Percentiles rank a stretch among this genome's conserved stretches.
These are phyloP conservation scores for Spinus olivaceus DNA, from an alignment of 2,797 vertebrate species.

Conservation along the genomic window DNA sequence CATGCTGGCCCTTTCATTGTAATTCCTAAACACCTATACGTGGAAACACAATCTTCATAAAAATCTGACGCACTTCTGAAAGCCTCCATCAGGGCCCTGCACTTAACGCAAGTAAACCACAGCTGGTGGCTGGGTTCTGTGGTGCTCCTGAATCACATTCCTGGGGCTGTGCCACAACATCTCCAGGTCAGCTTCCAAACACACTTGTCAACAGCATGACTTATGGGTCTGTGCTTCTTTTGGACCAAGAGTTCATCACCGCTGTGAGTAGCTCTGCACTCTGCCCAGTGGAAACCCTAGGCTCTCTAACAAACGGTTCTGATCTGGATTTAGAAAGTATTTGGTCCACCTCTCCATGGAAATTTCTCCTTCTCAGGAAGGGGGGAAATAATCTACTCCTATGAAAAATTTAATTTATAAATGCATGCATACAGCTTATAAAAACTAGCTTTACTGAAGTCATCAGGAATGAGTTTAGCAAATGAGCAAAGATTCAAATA, in stretches of 20 bases:
- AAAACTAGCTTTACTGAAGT: not conserved
- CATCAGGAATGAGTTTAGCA: not conserved
- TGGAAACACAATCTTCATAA: not conserved
- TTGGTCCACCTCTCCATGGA: not conserved
- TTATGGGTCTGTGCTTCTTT: accelerated
- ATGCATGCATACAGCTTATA: not conserved
- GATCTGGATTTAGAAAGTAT: not conserved
- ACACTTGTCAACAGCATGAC: accelerated
- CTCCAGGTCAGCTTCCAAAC: not conserved
- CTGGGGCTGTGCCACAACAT: not conserved
- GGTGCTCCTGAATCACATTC: not conserved
- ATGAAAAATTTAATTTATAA: not conserved
- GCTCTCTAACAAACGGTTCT: not conserved
- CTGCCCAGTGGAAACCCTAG: not conserved
- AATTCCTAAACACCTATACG: not conserved
- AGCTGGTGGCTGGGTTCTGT: not conserved
- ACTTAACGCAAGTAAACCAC: too few relatives aligned
- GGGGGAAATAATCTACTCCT: not conserved
- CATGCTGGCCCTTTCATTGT: not conserved
- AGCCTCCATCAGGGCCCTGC: accelerated
- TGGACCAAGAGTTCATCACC: not conserved
- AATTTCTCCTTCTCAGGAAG: not conserved
- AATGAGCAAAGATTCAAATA: not conserved
- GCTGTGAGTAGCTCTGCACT: not conserved
- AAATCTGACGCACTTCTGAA: not conserved